Base-by-base conservation (phyloP, 2,888 invertebrate genomes). In the Drosophila greeni region DNA sequence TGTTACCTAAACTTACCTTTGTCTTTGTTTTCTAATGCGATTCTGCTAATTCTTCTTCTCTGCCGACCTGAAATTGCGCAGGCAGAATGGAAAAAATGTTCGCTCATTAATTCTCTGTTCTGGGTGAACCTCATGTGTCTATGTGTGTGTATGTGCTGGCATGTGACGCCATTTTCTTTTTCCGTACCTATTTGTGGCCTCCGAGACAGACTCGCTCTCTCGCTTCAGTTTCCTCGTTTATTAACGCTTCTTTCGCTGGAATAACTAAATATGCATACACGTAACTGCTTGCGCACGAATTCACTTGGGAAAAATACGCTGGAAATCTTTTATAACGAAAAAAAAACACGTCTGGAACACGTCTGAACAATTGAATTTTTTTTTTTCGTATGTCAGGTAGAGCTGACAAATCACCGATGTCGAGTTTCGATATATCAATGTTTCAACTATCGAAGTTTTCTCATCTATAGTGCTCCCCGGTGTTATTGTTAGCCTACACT, bases 151-250 rank as follows among this genome's bases (percentile, higher is more conserved):
- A 29, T 45, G 37, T 40, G 31, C n/a, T 39, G 66, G 59, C 37
- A 69, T 69, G 64, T 43, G 67, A 49, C 67, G 67, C 67, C 67
- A 67, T 67, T 70, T 70, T 70, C 45, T 64, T 62, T 69, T 57
- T 24, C n/a, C 31, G 62, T 54, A 67, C 67, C 70, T 53, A 62
- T 39, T 68, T 47, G 31, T 43, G 33, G 36, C 23, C 18, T 24
- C 16, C 20, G 56, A 33, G 37, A 65, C 37, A 31, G 45, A 37
- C 49, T 14, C 12, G 14, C 14, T 8, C 29, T 16, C 9, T 31
- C 12, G 6, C 40, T 34, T 29, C 3, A 9, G 47, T n/a, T 42
- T 14, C 5, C 16, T 14, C 18, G 14, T n/a, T 11, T 34, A 4
- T 3, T 18, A 31, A 20, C 29, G 16, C 48, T 33, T 20, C n/a